Percentiles rank a stretch among this genome's conserved stretches.
Evolutionary conservation across 2,113 vertebrate genomes (phyloP).

Genomic region (Melanocharis versteri): DNA sequence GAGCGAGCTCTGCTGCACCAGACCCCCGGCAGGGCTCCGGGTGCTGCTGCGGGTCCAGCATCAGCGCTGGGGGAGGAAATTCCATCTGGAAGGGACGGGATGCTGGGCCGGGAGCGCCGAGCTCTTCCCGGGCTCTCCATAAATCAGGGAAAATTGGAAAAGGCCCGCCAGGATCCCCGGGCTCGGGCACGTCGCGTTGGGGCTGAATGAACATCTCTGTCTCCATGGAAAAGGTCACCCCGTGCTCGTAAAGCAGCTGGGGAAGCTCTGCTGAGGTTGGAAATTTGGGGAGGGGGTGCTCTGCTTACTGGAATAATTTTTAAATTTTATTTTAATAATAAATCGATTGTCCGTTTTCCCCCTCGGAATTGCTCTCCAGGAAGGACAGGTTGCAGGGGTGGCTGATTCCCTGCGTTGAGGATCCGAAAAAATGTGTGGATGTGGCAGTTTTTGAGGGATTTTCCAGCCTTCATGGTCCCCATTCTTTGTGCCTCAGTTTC

Average conservation of each 20-base stretch:
- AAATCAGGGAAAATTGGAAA: background rate
- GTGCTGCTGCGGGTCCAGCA: background rate
- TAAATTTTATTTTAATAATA: background rate
- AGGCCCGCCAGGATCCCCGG: background rate
- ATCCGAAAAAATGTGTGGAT: fast-evolving
- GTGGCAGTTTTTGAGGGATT: background rate
- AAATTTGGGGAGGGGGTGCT: background rate
- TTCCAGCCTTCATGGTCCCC: background rate
- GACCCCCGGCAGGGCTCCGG: background rate
- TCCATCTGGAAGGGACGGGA: background rate
- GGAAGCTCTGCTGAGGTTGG: background rate
- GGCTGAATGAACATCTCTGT: background rate
- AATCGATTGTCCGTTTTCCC: background rate
- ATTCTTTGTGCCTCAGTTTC: background rate
- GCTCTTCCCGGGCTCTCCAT: background rate
- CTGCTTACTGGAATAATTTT: background rate
- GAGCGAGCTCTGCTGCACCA: background rate
- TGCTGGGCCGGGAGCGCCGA: background rate
- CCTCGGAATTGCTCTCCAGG: background rate
- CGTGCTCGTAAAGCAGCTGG: background rate
- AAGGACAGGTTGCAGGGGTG: background rate
- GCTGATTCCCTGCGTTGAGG: background rate
- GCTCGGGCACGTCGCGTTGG: fast-evolving
- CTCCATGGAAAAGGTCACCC: background rate
- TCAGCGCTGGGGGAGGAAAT: background rate